Conservation (phyloP, 2,888 invertebrate species). For the Nephrotoma flavescens region DNA sequence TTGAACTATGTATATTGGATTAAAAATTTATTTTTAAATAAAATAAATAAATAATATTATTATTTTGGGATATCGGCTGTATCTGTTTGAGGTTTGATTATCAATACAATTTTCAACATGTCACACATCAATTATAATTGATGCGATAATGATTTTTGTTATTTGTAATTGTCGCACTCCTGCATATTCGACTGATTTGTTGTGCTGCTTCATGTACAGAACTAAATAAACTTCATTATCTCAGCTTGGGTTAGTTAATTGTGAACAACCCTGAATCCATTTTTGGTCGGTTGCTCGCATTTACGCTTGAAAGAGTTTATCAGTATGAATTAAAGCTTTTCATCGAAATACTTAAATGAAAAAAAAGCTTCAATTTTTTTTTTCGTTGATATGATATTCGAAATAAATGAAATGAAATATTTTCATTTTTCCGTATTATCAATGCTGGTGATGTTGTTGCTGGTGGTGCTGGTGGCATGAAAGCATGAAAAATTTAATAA, state of each 20-base stretch:
- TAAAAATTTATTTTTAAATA: not conserved
- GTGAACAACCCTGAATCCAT: not conserved
- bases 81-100: not conserved
- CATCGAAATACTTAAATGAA: not conserved
- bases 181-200: no score
- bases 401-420: not conserved
- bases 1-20: not conserved
- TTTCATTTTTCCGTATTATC: not conserved
- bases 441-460: no score
- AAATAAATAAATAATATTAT: no score
- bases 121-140: not conserved
- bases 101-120: not conserved
- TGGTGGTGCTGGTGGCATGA: no score
- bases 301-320: not conserved
- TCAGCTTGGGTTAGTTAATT: not conserved
- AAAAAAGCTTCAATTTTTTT: not conserved
- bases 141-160: not conserved
- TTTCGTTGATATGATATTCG: not conserved
- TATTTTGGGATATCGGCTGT: not conserved
- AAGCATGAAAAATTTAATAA: no score
- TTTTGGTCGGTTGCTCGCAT: not conserved
- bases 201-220: not conserved
- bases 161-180: not conserved
- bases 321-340: not conserved
- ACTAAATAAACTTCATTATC: not conserved